Percentiles rank a stretch among this genome's conserved stretches.
phyloP scores from a whole-genome alignment of 1,140 invertebrate genomes.

The Heliconius congener region DNA sequence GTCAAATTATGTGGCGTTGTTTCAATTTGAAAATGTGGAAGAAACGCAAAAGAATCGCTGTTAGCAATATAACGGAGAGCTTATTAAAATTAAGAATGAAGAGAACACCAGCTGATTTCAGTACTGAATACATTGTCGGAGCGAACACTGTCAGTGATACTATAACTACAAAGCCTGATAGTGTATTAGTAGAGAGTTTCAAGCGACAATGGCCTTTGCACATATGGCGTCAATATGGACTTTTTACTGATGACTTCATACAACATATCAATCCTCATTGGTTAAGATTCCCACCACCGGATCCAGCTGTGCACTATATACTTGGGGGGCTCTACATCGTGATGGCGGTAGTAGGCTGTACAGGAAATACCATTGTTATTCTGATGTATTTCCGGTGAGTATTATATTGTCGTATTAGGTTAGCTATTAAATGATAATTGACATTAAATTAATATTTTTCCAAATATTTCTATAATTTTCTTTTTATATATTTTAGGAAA shows the following conservation, averaged over 20 bases:
- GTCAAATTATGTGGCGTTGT: slow-evolving; percentile 36
- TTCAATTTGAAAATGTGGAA: slow-evolving; percentile 68
- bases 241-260: slow-evolving; percentile 82
- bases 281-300: slow-evolving; percentile 84
- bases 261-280: slow-evolving; percentile 84
- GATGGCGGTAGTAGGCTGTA: slow-evolving; percentile 82
- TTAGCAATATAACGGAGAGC: slow-evolving; percentile 11
- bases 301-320: slow-evolving; percentile 78
- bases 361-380: slow-evolving; percentile 82
- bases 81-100: slow-evolving; percentile 20
- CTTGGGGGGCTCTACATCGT: slow-evolving; percentile 83
- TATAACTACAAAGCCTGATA: neutral
- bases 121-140: slow-evolving; percentile 17
- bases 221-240: slow-evolving; percentile 77
- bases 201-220: slow-evolving; percentile 76
- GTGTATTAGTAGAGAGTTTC: slow-evolving; percentile 49
- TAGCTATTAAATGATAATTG: neutral
- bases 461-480: too few relatives aligned
- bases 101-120: slow-evolving; percentile 27
- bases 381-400: slow-evolving; percentile 51
- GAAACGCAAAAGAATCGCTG: slow-evolving; percentile 54
- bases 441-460: neutral
- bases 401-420: neutral
- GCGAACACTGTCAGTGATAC: neutral
- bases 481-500: too few relatives aligned